Conservation (phyloP, 2,888 invertebrate genomes). For the Epiblema foenella region DNA sequence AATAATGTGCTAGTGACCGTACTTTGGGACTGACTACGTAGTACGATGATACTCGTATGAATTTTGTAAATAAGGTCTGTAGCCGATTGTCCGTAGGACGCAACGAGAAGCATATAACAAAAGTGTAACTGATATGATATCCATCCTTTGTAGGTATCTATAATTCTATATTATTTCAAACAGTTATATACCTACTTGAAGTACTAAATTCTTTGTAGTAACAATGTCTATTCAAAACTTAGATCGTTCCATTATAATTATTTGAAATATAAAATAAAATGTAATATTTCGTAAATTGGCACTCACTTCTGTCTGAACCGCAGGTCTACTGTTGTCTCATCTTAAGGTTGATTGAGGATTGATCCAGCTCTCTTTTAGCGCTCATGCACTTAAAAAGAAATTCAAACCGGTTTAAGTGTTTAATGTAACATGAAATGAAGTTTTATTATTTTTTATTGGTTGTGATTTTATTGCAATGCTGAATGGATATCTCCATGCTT, state of each 20-base stretch:
- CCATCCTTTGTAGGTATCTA: background rate
- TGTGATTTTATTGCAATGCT: conserved; percentile 16
- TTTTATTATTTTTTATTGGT: conserved; percentile 18
- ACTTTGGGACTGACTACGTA: too few species aligned
- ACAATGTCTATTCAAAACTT: background rate
- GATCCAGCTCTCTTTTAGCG: conserved; percentile 11
- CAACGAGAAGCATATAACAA: background rate
- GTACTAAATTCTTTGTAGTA: background rate
- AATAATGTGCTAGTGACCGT: too few species aligned
- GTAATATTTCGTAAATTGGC: conserved; percentile 1
- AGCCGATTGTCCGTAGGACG: background rate
- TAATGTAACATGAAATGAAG: conserved; percentile 24
- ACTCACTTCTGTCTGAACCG: background rate
- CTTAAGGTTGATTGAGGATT: conserved; percentile 24
- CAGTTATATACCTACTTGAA: background rate
- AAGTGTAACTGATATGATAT: background rate
- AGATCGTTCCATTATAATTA: background rate
- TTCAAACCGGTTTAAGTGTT: conserved; percentile 26
- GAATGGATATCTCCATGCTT: conserved; percentile 9
- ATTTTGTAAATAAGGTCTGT: background rate
- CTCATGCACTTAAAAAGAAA: conserved; percentile 31
- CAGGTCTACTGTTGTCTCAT: conserved; percentile 13
- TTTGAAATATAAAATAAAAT: background rate
- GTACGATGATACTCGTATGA: too few species aligned
- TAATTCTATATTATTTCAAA: background rate